Evolutionary conservation across 2,888 invertebrate genomes (phyloP).

Genomic region (Craniophora ligustri): DNA sequence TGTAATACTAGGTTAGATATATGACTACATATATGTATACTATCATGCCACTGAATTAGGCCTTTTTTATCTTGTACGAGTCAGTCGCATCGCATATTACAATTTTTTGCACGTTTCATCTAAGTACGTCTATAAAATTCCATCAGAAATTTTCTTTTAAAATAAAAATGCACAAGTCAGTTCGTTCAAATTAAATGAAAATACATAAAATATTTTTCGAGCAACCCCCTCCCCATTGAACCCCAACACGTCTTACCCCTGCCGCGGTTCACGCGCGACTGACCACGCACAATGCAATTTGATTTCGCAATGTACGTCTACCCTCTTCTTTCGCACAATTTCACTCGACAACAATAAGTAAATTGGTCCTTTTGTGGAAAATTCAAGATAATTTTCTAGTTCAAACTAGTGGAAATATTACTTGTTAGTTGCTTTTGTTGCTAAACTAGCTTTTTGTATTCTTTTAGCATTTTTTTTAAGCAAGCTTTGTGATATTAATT

Average conservation of each 20-base stretch:
- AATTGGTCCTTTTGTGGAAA: constrained; percentile 68
- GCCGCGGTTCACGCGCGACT: constrained; percentile 71
- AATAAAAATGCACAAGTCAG: constrained; percentile 19
- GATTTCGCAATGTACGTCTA: constrained; percentile 80
- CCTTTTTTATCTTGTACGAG: no score
- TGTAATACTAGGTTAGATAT: no score
- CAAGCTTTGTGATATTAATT: neutral
- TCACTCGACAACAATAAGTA: constrained; percentile 74
- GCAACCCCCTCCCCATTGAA: constrained; percentile 11
- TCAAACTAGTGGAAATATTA: constrained; percentile 68
- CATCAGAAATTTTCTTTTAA: neutral
- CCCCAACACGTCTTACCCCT: constrained; percentile 66
- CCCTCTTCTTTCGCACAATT: constrained; percentile 80
- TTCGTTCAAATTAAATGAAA: constrained; percentile 12
- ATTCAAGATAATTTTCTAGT: constrained; percentile 65
- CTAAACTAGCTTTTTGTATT: constrained; percentile 56
- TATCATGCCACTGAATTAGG: no score
- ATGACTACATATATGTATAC: no score
- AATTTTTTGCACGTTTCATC: no score
- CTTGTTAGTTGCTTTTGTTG: constrained; percentile 59
- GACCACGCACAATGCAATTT: constrained; percentile 77
- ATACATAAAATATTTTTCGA: constrained; percentile 43
- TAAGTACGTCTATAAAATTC: no score
- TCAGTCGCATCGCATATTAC: no score
- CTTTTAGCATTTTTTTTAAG: constrained; percentile 46